Evolutionary conservation across 64 coral and sea anemone genomes (phyloP), one percentile per base, ranked within the genome.

Genomic region (Actinia tenebrosa): DNA sequence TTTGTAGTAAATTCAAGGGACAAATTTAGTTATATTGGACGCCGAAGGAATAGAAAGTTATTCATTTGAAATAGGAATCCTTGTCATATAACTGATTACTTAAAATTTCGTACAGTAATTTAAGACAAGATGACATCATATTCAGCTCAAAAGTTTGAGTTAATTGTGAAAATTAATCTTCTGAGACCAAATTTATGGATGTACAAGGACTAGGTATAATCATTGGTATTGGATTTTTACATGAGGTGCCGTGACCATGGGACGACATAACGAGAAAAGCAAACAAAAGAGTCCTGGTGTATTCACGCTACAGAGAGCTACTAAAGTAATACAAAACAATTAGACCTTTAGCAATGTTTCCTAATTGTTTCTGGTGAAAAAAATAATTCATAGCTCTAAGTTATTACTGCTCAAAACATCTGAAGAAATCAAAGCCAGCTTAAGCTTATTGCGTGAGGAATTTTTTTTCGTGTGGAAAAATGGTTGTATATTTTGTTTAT

Each of bases 251-350:
- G 69, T 75, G 69, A 75, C 26, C 26, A 43, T 69, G 64, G n/a
- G n/a, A 20, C 64, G 64, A 20, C 64, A 23, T 16, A 75, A 75
- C 27, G 26, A 42, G 10, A 3, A 75, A 75, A 75, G 69, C 26
- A 75, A 75, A 75, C 69, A 75, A 75, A 75, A 14, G 26, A 13
- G 9, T 11, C 69, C 42, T 16, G 69, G 13, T 14, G 69, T 16
- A 16, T 75, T 37, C 69, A 75, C 69, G 69, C 69, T 75, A 75
- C 69, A 37, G 5, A 42, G 11, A 75, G 11, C 69, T 75, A 42
- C n/a, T n/a, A n/a, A 75, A 42, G 69, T 13, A 75, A 75, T 30
- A 75, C 20, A 75, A 75, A 75, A 75, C 69, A 75, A 75, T 75
- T 75, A 75, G 69, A 75, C 69, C 37, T 69, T 69, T 69, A 42